These are phyloP conservation scores for Protonemura montana DNA, from an alignment of 2,888 invertebrate genomes.

Conservation along the genomic window DNA sequence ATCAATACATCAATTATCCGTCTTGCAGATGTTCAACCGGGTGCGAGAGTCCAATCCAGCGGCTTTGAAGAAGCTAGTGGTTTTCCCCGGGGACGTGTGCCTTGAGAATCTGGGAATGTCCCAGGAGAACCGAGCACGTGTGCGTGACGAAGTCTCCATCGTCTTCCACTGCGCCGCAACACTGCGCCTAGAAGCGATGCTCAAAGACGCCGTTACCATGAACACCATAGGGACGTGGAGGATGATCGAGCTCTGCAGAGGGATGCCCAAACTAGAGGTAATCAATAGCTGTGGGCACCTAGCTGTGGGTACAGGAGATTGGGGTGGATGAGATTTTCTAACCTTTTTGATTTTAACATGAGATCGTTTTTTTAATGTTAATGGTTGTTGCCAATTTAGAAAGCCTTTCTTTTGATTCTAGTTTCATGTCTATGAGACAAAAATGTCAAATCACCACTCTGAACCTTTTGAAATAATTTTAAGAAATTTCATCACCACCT, in stretches of 20 bases:
- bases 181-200: conserved; percentile 75
- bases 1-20: too few species aligned
- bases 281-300: too few species aligned
- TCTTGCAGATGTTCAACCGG: conserved; percentile 46
- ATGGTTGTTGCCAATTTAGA: too few species aligned
- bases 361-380: too few species aligned
- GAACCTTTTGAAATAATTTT: too few species aligned
- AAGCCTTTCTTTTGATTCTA: too few species aligned
- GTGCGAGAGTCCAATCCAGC: conserved; percentile 59
- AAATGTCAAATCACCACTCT: too few species aligned
- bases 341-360: too few species aligned
- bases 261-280: conserved; percentile 76
- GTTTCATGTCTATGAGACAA: too few species aligned
- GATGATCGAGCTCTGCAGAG: conserved; percentile 69
- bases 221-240: conserved; percentile 69
- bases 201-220: conserved; percentile 69
- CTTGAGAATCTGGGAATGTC: conserved; percentile 68
- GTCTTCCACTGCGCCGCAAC: conserved; percentile 89
- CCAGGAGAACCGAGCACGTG: conserved; percentile 64
- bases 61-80: conserved; percentile 68
- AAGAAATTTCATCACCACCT: too few species aligned
- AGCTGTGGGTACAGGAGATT: too few species aligned
- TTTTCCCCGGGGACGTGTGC: conserved; percentile 72
- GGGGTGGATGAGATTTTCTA: too few species aligned
- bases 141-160: conserved; percentile 71